Evolutionary conservation across 2,888 invertebrate genomes (phyloP), one percentile per base, ranked within the genome.

Genomic region (Tetanocera ferruginea): DNA sequence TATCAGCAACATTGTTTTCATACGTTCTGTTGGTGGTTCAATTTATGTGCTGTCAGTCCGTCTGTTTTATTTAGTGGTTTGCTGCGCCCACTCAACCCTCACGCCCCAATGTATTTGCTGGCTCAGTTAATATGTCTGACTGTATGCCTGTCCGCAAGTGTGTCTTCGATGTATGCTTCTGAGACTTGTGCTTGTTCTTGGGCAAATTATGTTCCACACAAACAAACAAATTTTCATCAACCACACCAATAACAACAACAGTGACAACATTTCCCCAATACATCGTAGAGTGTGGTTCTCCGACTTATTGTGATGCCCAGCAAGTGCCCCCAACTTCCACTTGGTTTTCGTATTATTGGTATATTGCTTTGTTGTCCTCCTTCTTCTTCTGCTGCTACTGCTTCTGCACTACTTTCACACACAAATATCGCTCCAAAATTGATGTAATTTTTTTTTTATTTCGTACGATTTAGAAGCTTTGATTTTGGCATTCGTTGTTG

Each of bases 181-280:
- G 69, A 51, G 49, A 69, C 69, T 51, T 69, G 49, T 51, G 69
- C 69, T 69, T 49, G 69, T 69, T 69, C 69, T 69, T 25, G 25
- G 28, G 31, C 51, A 28, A 69, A 51, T 69, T 69, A 69, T 51
- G 69, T 51, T 51, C 49, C 69, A 69, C 51, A 17, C 69, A 69
- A 25, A 69, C 69, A 69, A 69, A 69, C 69, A 69, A 69, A 51
- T 69, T 69, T 69, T 51, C 69, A 51, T 69, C 51, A 52, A n/a
- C 60, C 11, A 28, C 69, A 69, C 25, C 28, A 69, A 66, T n/a
- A 14, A 23, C 64, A 64, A 17, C 28, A 14, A 64, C 43, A 31
- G 64, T 25, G 23, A 31, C 64, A 28, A 31, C 64, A 64, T 14
- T 28, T 64, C 5, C 55, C 55, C 55, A 23, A n/a, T 19, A 19